These are phyloP conservation scores for Creontiades dilutus DNA, from an alignment of 2,888 invertebrate genomes.

Conservation along the genomic window DNA sequence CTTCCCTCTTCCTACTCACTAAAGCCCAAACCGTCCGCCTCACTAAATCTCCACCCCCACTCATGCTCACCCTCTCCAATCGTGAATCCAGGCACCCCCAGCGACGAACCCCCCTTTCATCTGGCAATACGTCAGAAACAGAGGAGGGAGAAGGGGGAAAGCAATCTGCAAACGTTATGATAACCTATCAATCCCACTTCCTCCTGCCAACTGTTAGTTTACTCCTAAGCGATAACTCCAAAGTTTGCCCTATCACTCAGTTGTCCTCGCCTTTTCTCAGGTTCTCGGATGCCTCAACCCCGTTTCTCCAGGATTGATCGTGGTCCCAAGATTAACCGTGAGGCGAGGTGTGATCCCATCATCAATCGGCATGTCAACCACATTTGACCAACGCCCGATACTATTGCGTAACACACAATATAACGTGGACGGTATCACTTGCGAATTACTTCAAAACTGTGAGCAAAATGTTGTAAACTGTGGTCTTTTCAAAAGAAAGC, in stretches of 20 bases:
- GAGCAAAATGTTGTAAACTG: too few species aligned
- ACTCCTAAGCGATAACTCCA: not conserved
- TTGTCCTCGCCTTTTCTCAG: not conserved
- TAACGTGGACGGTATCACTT: too few species aligned
- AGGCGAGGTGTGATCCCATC: too few species aligned
- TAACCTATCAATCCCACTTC: conserved; percentile 58
- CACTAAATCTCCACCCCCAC: not conserved
- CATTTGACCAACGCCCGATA: too few species aligned
- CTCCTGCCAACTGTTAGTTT: not conserved
- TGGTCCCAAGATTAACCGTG: too few species aligned
- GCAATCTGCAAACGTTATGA: conserved; percentile 61
- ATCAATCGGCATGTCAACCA: too few species aligned
- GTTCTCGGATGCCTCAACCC: conserved; percentile 3
- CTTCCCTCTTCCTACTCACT: not conserved
- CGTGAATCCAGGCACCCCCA: not conserved
- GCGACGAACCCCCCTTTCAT: not conserved
- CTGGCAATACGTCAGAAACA: not conserved
- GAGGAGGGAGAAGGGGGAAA: conserved; percentile 4
- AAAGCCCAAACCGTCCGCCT: not conserved
- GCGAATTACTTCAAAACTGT: too few species aligned
- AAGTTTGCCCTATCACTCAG: conserved; percentile 1
- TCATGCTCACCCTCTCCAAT: not conserved
- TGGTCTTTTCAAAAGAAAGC: too few species aligned
- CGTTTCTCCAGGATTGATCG: conserved; percentile 6
- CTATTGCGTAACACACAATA: too few species aligned